Percentiles rank a stretch among this genome's conserved stretches.
Evolutionary conservation across 2,888 invertebrate genomes (phyloP).

Genomic region (Frankliniella intonsa): DNA sequence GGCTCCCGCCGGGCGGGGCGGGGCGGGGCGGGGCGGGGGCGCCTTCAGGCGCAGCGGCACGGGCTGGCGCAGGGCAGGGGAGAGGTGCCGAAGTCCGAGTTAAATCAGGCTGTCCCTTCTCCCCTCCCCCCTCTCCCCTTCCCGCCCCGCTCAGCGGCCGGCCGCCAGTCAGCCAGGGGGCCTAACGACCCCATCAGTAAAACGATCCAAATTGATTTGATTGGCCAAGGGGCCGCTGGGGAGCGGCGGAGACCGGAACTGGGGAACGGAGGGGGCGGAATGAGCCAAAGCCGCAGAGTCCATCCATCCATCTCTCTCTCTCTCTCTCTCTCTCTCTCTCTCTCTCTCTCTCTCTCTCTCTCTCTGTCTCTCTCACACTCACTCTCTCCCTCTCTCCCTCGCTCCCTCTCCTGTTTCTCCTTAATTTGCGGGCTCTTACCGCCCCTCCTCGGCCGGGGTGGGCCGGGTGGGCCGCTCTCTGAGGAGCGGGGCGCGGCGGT

Average conservation of each 20-base stretch:
- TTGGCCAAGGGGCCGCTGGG: neutral
- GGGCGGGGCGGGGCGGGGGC: neutral
- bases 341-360: slow-evolving; percentile 32
- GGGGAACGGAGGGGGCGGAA: slow-evolving; percentile 30
- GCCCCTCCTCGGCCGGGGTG: slow-evolving; percentile 35
- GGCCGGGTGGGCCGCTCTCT: neutral
- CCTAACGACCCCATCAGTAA: slow-evolving; percentile 24
- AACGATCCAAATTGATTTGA: slow-evolving; percentile 27
- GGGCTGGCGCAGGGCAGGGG: neutral
- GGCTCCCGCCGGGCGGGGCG: neutral
- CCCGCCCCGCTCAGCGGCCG: neutral
- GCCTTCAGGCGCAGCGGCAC: no score
- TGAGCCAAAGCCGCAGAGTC: neutral
- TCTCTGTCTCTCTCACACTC: slow-evolving; percentile 30
- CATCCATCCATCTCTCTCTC: neutral
- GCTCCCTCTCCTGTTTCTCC: slow-evolving; percentile 31
- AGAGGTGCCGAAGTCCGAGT: slow-evolving; percentile 10
- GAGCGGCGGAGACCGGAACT: slow-evolving; percentile 26
- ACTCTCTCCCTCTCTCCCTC: neutral
- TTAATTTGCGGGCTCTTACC: slow-evolving; percentile 39
- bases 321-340: slow-evolving; percentile 33
- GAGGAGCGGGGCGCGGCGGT: neutral
- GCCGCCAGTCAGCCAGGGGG: neutral
- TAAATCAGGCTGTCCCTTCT: neutral
- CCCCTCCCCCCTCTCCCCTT: neutral